Base-by-base conservation (phyloP, 2,888 invertebrate genomes). In the Xanthia togata region DNA sequence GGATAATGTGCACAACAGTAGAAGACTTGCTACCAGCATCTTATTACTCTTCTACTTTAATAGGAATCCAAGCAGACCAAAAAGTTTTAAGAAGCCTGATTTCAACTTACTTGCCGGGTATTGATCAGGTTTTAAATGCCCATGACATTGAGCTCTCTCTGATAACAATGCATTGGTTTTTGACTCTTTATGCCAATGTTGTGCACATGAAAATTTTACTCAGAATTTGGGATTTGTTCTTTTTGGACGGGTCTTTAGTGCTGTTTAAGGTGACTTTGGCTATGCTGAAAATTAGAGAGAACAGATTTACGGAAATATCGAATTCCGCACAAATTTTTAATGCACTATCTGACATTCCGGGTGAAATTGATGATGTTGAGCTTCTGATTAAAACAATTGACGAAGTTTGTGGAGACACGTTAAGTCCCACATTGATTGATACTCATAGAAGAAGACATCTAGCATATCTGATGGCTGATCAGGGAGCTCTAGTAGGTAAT, bases 1-100 rank as follows among this genome's bases (percentile, higher is more conserved):
- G 99, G 99, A 98, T 99, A 96, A 99, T 99, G 98, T 98, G 99
- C 88, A 98, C 99, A 8, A 98, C 99, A 89, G 99, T 99, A n/a
- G 99, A 99, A 97, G 99, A 99, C 95, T 97, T 99, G 23, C 96
- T 99, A 83, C 99, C 99, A 57, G 99, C 99, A 72, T 99, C 99
- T 3, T 99, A 99, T 95, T 99, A 99, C 94, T 99, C 99, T 77
- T 98, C 99, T 79, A 99, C 99, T 57, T 97, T 99, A 77, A 97
- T 99, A 97, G 98, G 98, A 69, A 98, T 99, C 83, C 98, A 99
- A 97, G 99, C 99, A 41, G 99, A 99, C 94, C 99, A 99, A 95
- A 97, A 98, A 91, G 99, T 99, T n/a, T 97, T 99, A 88, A 97
- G 99, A 88, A 99, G 99, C 76, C 96, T 99, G 74, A 98, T 99